Conservation (phyloP, 1,140 invertebrate genomes). For the Drosophila grimshawi region DNA sequence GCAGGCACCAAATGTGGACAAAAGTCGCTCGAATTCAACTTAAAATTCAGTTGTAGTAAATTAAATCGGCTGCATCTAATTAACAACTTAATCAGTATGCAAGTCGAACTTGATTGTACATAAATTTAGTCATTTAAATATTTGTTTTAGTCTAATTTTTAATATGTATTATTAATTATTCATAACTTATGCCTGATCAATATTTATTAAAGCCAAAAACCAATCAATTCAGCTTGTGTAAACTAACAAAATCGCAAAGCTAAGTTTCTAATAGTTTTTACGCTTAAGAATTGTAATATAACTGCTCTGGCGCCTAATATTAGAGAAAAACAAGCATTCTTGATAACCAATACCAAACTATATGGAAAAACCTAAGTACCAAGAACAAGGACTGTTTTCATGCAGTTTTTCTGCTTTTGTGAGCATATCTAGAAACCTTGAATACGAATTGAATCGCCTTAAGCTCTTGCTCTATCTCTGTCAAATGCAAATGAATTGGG, state of each 20-base stretch:
- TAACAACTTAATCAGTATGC: conserved; percentile 1
- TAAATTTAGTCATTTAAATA: conserved; percentile 5
- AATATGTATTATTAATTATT: not conserved
- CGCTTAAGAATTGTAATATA: too few relatives aligned
- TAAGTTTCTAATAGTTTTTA: too few relatives aligned
- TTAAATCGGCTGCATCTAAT: conserved; percentile 11
- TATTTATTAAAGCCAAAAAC: too few relatives aligned
- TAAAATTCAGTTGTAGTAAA: not conserved
- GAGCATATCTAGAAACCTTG: not conserved
- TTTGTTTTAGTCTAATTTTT: not conserved
- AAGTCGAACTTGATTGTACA: not conserved
- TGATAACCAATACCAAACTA: too few relatives aligned
- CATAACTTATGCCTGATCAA: too few relatives aligned
- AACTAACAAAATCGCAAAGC: too few relatives aligned
- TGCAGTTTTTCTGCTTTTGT: not conserved
- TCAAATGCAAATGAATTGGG: conserved; percentile 23
- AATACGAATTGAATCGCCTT: conserved; percentile 8
- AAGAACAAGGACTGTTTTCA: not conserved
- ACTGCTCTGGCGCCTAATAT: too few relatives aligned
- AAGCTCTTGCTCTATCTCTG: conserved; percentile 9
- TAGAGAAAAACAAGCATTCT: not conserved
- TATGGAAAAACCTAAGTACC: too few relatives aligned
- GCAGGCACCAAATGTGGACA: conserved; percentile 1
- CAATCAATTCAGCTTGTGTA: too few relatives aligned
- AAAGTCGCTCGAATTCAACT: conserved; percentile 8